phyloP scores from a whole-genome alignment of 2,113 vertebrate species.

The Euleptes europaea region DNA sequence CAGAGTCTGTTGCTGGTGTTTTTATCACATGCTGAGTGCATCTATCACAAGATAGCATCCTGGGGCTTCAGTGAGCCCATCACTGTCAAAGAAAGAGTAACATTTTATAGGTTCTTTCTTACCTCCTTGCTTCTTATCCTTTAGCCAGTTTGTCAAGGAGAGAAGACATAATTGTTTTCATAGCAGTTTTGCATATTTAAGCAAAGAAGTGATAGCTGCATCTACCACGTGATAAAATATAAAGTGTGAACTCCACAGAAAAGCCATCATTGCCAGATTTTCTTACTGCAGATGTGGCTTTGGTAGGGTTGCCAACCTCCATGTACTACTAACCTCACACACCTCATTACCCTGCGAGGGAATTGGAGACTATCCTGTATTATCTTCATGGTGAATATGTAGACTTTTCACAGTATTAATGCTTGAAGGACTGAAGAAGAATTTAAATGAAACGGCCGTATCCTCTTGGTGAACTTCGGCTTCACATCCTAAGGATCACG shows the following conservation, averaged over 20 bases:
- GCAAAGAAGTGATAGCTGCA: neutral
- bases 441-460: too few relatives aligned
- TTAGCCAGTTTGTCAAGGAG: neutral
- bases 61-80: neutral
- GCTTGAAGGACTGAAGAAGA: too few relatives aligned
- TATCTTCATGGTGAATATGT: too few relatives aligned
- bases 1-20: neutral
- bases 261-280: neutral
- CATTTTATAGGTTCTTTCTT: neutral
- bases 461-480: too few relatives aligned
- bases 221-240: neutral
- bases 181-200: neutral
- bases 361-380: too few relatives aligned
- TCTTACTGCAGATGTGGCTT: neutral
- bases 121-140: neutral
- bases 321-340: too few relatives aligned
- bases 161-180: neutral
- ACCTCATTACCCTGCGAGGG: too few relatives aligned
- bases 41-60: neutral
- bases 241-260: too few relatives aligned
- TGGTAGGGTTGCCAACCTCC: too few relatives aligned
- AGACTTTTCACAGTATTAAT: too few relatives aligned
- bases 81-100: neutral
- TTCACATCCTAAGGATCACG: too few relatives aligned
- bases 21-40: neutral